A percentile compares a stretch with the other conserved stretches of the same genome.
Evolutionary conservation across 2,888 invertebrate species (phyloP).

Genomic region (Andrena minutula): DNA sequence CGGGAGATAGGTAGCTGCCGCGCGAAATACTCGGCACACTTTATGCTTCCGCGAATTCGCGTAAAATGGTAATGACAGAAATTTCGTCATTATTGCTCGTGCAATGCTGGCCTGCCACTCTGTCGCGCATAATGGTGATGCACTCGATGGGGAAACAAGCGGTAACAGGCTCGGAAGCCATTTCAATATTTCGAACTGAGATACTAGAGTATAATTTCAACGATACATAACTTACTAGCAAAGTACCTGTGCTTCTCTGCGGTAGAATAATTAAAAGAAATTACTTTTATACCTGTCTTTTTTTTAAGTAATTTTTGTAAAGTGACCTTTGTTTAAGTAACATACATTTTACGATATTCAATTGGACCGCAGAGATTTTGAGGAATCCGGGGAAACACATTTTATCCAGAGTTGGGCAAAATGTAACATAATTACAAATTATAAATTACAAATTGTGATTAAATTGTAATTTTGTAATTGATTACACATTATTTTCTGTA

Average conservation of each 20-base stretch:
- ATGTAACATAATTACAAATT: too few species aligned
- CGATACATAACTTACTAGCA: too few species aligned
- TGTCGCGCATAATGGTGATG: constrained; percentile 26
- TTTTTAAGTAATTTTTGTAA: too few species aligned
- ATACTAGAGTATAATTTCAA: constrained; percentile 12
- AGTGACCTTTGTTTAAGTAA: neutral
- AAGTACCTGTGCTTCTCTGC: too few species aligned
- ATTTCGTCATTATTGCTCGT: constrained; percentile 72
- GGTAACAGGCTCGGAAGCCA: neutral
- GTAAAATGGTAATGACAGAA: constrained; percentile 70
- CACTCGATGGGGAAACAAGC: constrained; percentile 35
- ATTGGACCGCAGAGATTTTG: too few species aligned
- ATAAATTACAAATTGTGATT: too few species aligned
- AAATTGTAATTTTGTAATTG: too few species aligned
- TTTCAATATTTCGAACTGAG: constrained; percentile 27
- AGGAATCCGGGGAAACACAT: too few species aligned
- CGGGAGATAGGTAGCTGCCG: constrained; percentile 44
- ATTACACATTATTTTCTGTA: too few species aligned
- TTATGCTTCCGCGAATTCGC: constrained; percentile 70
- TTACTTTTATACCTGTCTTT: too few species aligned
- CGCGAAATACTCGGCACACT: constrained; percentile 63
- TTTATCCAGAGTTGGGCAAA: too few species aligned
- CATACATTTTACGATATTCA: neutral
- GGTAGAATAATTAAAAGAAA: too few species aligned
- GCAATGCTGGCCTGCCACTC: constrained; percentile 49